A percentile compares a stretch with the other conserved stretches of the same genome.
phyloP scores from a whole-genome alignment of 2,888 invertebrate genomes.

The Eupithecia subumbrata region DNA sequence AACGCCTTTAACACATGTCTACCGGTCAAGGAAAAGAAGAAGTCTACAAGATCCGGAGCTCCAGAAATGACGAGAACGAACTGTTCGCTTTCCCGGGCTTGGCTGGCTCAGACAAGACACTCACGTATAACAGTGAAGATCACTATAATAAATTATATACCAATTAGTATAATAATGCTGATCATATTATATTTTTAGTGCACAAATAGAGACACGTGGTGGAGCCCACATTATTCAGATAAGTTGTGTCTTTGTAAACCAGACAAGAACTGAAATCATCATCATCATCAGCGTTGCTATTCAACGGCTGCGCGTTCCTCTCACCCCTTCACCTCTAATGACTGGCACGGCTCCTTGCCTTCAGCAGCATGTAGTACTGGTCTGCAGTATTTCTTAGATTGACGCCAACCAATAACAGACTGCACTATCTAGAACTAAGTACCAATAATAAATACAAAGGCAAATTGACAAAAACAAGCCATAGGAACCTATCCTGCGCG shows the following conservation, averaged over 20 bases:
- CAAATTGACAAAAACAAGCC: slow-evolving; percentile 30
- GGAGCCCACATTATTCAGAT: background rate
- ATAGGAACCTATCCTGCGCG: slow-evolving; percentile 29
- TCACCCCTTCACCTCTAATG: background rate
- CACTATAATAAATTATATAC: too few relatives aligned
- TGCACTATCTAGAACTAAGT: background rate
- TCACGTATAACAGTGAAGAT: background rate
- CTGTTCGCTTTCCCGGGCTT: background rate
- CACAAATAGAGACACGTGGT: background rate
- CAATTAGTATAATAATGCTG: too few relatives aligned
- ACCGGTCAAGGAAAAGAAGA: background rate
- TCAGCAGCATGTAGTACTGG: background rate
- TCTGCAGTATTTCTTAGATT: background rate
- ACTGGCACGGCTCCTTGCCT: background rate
- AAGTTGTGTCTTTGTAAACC: background rate
- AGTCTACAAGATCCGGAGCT: background rate
- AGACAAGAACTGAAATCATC: background rate
- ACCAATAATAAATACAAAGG: slow-evolving; percentile 1
- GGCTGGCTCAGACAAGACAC: background rate
- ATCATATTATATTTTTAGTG: too few relatives aligned
- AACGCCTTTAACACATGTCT: background rate
- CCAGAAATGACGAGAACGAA: background rate
- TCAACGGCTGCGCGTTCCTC: background rate
- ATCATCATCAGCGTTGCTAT: background rate
- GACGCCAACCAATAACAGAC: background rate